Evolutionary conservation across 1,140 invertebrate genomes (phyloP).

Genomic region (Probaryconus sp.): DNA sequence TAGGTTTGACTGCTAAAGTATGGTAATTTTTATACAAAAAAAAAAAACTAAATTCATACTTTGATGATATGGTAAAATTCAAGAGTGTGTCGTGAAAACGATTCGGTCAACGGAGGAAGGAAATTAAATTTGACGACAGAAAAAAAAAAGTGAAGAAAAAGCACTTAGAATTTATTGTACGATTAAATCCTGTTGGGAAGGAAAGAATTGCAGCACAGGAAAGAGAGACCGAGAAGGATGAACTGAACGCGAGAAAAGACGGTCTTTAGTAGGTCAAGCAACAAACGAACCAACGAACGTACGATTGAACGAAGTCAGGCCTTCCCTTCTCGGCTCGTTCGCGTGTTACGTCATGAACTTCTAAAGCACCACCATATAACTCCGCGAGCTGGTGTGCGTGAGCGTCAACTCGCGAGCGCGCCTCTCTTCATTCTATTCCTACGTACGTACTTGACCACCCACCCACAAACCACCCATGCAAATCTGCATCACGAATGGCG

Average conservation of each 20-base stretch:
- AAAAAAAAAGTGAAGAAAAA: too few species aligned
- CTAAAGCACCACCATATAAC: constrained; percentile 54
- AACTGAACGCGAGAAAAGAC: constrained; percentile 34
- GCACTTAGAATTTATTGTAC: constrained; percentile 11
- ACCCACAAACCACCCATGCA: constrained; percentile 44
- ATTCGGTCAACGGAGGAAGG: too few species aligned
- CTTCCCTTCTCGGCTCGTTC: constrained; percentile 51
- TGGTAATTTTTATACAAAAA: too few species aligned
- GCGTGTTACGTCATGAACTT: constrained; percentile 51
- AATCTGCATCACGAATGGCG: constrained; percentile 17
- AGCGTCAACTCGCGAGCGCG: constrained; percentile 23
- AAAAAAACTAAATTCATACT: too few species aligned
- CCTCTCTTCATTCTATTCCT: constrained; percentile 54
- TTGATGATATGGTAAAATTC: too few species aligned
- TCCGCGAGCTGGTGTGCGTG: constrained; percentile 36
- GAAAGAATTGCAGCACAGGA: constrained; percentile 7
- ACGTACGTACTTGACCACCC: constrained; percentile 52
- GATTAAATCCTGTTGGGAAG: constrained; percentile 31
- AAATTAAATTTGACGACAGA: too few species aligned
- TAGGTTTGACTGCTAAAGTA: too few species aligned
- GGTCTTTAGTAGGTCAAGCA: constrained; percentile 57
- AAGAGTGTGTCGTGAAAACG: too few species aligned
- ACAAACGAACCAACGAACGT: constrained; percentile 48
- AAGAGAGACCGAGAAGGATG: constrained; percentile 37
- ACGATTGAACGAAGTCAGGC: constrained; percentile 45